Evolutionary conservation across 2,888 invertebrate species (phyloP), one percentile per base, ranked within the genome.

Genomic region (Galerucella nymphaeae): DNA sequence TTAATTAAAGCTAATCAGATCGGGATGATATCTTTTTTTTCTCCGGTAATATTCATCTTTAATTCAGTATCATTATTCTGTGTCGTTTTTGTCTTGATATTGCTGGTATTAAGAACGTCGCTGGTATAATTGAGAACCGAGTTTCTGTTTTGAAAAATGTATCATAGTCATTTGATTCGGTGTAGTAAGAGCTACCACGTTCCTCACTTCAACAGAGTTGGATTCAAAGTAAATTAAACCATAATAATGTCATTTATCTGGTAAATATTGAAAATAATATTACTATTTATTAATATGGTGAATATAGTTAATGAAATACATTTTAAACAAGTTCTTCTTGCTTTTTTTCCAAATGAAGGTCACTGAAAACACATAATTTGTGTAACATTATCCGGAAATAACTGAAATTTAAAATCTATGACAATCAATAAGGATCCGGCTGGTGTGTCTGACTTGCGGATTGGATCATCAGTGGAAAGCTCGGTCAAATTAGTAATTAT

Each of bases 401-500:
- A 70, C 71, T 74, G 79, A 73, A 77, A 78, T 74, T 77, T 75
- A 78, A 79, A 80, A 80, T 80, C 81, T 81, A 79, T 76, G 79
- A 77, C 79, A 76, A 82, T 83, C 82, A 82, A 82, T 82, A 82
- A 82, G 79, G 79, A 80, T 80, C 79, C 61, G 16, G 61, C 42
- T 42, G 59, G 14, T 80, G 80, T 78, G 79, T 78, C 75, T 80
- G 80, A 76, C 80, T 77, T 78, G 78, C 75, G 80, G 80, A 76
- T 72, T 76, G 76, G 77, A 81, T 82, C 80, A 80, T 41, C 82
- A 84, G 85, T 83, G 84, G 84, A 84, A 85, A 83, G 86, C 85
- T 85, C 85, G 87, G 87, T 86, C 86, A 86, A 85, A 87, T 86
- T 85, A 86, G 87, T 86, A 86, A 86, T 87, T 86, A 87, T 87